Evolutionary conservation across 37 sponge, comb jelly and placozoan genomes (phyloP), one percentile per base, ranked within the genome.

Genomic region (Axinella damicornis): DNA sequence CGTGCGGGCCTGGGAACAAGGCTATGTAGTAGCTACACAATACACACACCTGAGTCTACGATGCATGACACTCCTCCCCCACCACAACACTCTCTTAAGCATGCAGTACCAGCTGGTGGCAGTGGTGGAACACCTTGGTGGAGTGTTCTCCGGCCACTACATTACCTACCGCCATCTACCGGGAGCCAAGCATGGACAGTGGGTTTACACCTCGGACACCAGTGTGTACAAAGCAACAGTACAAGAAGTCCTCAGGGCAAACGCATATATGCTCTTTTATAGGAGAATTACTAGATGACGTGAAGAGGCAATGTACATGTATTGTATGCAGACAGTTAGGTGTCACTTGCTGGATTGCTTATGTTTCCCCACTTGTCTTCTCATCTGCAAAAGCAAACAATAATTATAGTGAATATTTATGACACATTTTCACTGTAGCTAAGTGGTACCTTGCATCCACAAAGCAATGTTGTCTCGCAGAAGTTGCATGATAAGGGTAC

Each of bases 401-500:
- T n/a, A n/a, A n/a, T n/a, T n/a, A n/a, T n/a, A n/a, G n/a, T n/a
- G n/a, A n/a, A n/a, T n/a, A n/a, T n/a, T n/a, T n/a, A n/a, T n/a
- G n/a, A n/a, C n/a, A n/a, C n/a, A n/a, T n/a, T n/a, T n/a, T n/a
- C n/a, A n/a, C n/a, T n/a, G n/a, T 33, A 28, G 18, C 69, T 33
- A 28, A 1, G 2, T 32, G 35, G 34, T 32, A 31, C 66, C 69
- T 53, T 78, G 72, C 32, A 30, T 77, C 86, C 86, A 86, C 40
- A 78, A 37, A 27, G 93, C 90, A 2, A 95, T 84, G 83, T 98
- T 98, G 83, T 98, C 98, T 55, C 96, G 46, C 21, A 98, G 79
- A 13, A 98, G 88, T 90, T 98, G 96, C 98, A 98, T 92, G 72
- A 98, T 98, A 24, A 95, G 82, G 38, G 96, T 93, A 65, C 92